Evolutionary conservation across 1,140 invertebrate genomes (phyloP), one percentile per base, ranked within the genome.

Genomic region (Brachionus plicatilis): DNA sequence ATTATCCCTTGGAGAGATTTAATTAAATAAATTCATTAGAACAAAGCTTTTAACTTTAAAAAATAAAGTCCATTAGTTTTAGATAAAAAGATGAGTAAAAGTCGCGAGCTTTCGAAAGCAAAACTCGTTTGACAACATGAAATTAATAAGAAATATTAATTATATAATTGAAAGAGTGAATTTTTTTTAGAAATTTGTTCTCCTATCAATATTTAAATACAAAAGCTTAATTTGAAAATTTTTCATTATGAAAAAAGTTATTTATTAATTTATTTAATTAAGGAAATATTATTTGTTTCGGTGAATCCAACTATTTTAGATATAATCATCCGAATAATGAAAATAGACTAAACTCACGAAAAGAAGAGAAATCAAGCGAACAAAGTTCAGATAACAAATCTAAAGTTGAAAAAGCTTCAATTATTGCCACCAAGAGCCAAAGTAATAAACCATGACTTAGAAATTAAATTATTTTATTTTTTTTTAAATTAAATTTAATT

Each of bases 281-380:
- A 82, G 79, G 79, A 41, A 82, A 41, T 47, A 24, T 45, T 5
- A 82, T 82, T 82, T 66, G 79, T 65, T 82, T 82, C 12, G 79
- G 79, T 29, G 37, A 60, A 65, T 82, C 53, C 11, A 56, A 41
- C 11, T 82, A 82, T 68, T 82, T 82, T 82, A 41, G 79, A 60
- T 82, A 43, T 65, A 82, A 82, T 68, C 56, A 65, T 65, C 53
- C 79, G 14, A 47, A 65, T 65, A 37, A 33, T 60, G 79, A 82
- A 41, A 27, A 37, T 27, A 60, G 50, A 47, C 27, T 29, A 24
- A 50, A 50, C 2, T 12, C n/a, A 27, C 20, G 24, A 76, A 11
- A 20, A 76, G 72, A 76, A 27, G 11, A 27, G 20, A 76, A 76
- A 76, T 76, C 24, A 12, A 29, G 6, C 24, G 20, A 76, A 50